Conservation (phyloP, 2,113 vertebrate species). For the Sardina pilchardus region DNA sequence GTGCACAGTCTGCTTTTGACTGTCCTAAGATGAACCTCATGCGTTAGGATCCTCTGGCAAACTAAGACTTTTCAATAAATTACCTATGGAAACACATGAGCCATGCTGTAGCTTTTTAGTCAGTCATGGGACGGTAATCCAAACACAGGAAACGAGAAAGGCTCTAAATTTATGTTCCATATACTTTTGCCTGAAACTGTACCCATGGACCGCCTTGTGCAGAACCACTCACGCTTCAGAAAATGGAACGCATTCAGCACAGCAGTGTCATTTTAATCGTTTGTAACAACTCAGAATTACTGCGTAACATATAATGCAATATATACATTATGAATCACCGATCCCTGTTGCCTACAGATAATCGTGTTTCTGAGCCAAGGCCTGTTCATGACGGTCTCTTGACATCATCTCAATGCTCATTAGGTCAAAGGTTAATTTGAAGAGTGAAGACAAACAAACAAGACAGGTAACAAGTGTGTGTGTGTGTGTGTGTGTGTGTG, state of each 20-base stretch:
- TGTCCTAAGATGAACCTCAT: conserved; percentile 53
- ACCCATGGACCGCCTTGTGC: background rate
- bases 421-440: conserved; percentile 67
- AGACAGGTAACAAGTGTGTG: conserved; percentile 62
- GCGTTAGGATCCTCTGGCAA: conserved; percentile 18
- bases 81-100: conserved; percentile 41
- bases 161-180: conserved; percentile 42
- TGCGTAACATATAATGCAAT: background rate
- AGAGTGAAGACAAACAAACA: conserved; percentile 63
- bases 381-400: conserved; percentile 39
- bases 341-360: background rate
- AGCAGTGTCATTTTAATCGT: background rate
- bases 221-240: background rate
- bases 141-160: conserved; percentile 54
- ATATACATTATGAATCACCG: background rate
- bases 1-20: conserved; percentile 17
- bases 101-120: conserved; percentile 22
- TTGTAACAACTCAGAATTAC: background rate
- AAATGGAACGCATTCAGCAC: background rate
- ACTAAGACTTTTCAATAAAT: conserved; percentile 51
- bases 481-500: background rate
- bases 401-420: conserved; percentile 48
- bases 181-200: conserved; percentile 36
- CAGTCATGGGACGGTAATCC: conserved; percentile 42
- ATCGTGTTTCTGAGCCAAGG: background rate